Evolutionary conservation across 2,113 vertebrate genomes (phyloP).

Genomic region (Tetrao urogallus): DNA sequence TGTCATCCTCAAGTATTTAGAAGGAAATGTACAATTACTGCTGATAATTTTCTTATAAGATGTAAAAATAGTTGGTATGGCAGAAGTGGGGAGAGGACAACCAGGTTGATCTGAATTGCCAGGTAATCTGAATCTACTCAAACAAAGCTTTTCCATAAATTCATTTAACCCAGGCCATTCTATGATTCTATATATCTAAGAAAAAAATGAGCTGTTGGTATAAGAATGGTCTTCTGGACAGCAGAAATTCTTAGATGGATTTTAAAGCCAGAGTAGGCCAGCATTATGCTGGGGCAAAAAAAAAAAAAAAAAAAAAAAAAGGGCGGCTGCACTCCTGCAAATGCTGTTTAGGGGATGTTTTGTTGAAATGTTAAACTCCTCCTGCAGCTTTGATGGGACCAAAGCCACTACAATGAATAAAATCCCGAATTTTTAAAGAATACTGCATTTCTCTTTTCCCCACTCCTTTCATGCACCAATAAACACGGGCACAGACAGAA

Average conservation of each 20-base stretch:
- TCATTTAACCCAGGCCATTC: background rate
- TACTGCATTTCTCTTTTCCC: background rate
- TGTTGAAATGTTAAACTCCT: background rate
- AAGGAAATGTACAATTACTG: background rate
- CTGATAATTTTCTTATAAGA: background rate
- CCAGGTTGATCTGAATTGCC: background rate
- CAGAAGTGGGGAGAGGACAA: background rate
- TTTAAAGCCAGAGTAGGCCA: background rate
- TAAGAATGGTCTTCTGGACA: background rate
- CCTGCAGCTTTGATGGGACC: background rate
- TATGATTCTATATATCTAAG: background rate
- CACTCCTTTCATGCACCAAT: background rate
- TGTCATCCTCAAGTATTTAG: background rate
- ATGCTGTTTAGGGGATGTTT: background rate
- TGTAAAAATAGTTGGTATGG: background rate
- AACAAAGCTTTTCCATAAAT: background rate
- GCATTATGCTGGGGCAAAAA: background rate
- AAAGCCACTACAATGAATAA: background rate
- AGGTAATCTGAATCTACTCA: background rate
- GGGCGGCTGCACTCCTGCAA: background rate
- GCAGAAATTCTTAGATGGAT: background rate
- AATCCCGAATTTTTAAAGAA: background rate
- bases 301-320: background rate
- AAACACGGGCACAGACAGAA: background rate
- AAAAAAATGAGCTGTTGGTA: background rate